Conservation (phyloP, 2,888 invertebrate genomes). For the Acleris literana region DNA sequence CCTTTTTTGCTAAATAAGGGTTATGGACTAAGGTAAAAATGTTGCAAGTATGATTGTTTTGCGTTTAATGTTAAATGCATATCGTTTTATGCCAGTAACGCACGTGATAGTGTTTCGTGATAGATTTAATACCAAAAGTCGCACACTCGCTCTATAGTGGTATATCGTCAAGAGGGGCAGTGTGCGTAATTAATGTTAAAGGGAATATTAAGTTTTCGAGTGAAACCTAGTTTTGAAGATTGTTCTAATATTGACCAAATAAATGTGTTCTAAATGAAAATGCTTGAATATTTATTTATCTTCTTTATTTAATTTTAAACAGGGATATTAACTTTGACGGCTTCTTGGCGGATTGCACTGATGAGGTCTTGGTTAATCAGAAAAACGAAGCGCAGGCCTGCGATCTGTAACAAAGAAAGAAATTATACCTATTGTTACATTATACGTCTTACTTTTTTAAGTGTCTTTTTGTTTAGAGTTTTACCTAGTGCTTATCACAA, state of each 20-base stretch:
- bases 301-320: slow-evolving; percentile 58
- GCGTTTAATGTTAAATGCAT: slow-evolving; percentile 69
- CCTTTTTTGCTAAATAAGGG: slow-evolving; percentile 60
- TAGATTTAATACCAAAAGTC: slow-evolving; percentile 59
- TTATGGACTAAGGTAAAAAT: slow-evolving; percentile 68
- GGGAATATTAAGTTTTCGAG: slow-evolving; percentile 70
- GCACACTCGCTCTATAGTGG: slow-evolving; percentile 48
- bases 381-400: slow-evolving; percentile 95
- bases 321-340: slow-evolving; percentile 89
- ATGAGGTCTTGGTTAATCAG: slow-evolving; percentile 96
- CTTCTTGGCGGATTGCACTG: slow-evolving; percentile 93
- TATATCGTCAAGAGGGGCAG: slow-evolving; percentile 46
- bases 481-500: no score
- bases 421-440: slow-evolving; percentile 9
- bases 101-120: slow-evolving; percentile 80
- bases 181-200: slow-evolving; percentile 54
- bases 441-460: no score
- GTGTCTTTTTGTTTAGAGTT: no score
- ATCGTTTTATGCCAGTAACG: slow-evolving; percentile 75
- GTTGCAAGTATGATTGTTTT: slow-evolving; percentile 57
- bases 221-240: slow-evolving; percentile 74
- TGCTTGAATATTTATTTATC: slow-evolving; percentile 36
- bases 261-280: slow-evolving; percentile 81
- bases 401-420: slow-evolving; percentile 85
- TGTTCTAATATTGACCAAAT: slow-evolving; percentile 81